Conservation (phyloP, 2,888 invertebrate species). For the Cheilosia grossa region DNA sequence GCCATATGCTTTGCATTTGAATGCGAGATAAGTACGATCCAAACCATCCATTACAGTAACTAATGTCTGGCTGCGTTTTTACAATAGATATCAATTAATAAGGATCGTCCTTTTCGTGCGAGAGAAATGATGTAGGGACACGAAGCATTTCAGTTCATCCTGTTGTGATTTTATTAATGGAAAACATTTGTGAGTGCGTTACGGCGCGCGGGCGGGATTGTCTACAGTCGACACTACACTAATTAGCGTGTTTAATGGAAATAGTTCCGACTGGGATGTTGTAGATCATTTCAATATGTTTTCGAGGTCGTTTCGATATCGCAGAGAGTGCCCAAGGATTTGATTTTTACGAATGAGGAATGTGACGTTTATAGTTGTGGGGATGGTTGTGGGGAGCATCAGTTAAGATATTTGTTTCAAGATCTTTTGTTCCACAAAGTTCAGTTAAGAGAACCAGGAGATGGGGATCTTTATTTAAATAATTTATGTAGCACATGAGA, state of each 20-base stretch:
- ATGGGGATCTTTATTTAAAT: no score
- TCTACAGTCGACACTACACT: constrained; percentile 16
- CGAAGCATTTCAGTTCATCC: constrained; percentile 26
- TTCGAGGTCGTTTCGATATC: not conserved
- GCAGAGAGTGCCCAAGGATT: no score
- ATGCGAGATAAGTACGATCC: constrained; percentile 7
- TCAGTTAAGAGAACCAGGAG: no score
- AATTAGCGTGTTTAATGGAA: constrained; percentile 55
- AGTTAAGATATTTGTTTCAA: no score
- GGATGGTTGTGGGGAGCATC: not conserved
- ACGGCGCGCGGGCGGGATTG: constrained; percentile 1
- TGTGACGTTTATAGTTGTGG: not conserved
- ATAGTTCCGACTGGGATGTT: constrained; percentile 22
- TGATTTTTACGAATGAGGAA: not conserved
- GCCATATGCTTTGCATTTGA: constrained; percentile 28
- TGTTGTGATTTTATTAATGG: constrained; percentile 48
- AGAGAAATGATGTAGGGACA: constrained; percentile 5
- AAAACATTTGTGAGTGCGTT: constrained; percentile 40
- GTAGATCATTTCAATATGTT: constrained; percentile 35
- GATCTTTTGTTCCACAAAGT: no score
- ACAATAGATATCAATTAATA: constrained; percentile 59
- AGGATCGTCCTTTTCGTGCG: constrained; percentile 36
- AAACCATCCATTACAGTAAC: constrained; percentile 6
- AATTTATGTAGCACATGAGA: no score
- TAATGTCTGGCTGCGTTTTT: constrained; percentile 16